Evolutionary conservation across 2,888 invertebrate species (phyloP).

Genomic region (Nesidiocoris tenuis): DNA sequence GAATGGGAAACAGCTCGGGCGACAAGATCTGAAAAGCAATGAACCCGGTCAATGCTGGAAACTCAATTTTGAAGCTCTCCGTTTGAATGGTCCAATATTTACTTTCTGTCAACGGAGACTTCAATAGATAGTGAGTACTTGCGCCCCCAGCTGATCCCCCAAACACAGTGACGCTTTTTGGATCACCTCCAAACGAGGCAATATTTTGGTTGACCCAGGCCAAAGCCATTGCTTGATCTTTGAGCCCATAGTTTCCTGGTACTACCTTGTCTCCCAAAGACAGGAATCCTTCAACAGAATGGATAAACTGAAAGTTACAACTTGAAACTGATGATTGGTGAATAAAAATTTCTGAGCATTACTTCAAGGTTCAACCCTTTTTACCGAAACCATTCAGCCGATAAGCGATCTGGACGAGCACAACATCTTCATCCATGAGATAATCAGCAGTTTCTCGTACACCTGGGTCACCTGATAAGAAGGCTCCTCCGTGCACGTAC

Average conservation of each 20-base stretch:
- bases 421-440: conserved; percentile 44
- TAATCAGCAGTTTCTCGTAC: conserved; percentile 15
- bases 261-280: conserved; percentile 2
- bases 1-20: conserved; percentile 9
- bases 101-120: conserved; percentile 13
- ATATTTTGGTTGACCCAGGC: conserved; percentile 18
- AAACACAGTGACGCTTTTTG: conserved; percentile 12
- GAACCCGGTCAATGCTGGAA: too few relatives aligned
- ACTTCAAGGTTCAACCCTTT: too few relatives aligned
- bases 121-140: conserved; percentile 13
- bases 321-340: too few relatives aligned
- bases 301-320: too few relatives aligned
- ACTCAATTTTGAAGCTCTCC: too few relatives aligned
- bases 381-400: conserved; percentile 30
- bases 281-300: conserved; percentile 5
- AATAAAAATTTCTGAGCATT: too few relatives aligned
- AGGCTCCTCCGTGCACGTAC: conserved; percentile 44
- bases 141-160: conserved; percentile 19
- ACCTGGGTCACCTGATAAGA: conserved; percentile 15
- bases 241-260: conserved; percentile 17
- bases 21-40: not conserved
- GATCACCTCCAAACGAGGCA: conserved; percentile 1
- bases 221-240: conserved; percentile 14
- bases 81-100: too few relatives aligned
- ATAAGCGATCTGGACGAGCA: conserved; percentile 31